These are phyloP conservation scores for Vimba vimba DNA, from an alignment of 2,113 vertebrate species.

Conservation along the genomic window DNA sequence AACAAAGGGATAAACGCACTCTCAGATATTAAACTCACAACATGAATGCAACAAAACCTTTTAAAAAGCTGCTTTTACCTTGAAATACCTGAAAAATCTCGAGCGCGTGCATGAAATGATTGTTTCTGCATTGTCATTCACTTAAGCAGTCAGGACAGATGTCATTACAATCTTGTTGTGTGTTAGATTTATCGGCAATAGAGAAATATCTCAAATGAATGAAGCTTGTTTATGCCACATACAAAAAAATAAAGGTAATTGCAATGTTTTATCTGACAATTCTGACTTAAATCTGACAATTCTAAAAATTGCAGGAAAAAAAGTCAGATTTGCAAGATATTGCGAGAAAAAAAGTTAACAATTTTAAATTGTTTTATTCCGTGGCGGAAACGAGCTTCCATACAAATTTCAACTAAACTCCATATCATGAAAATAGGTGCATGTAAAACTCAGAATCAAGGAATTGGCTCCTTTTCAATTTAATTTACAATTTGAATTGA, in stretches of 20 bases:
- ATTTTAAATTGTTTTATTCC: too few relatives aligned
- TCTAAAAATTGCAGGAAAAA: too few relatives aligned
- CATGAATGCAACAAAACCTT: neutral
- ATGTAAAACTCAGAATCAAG: neutral
- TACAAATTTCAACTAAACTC: too few relatives aligned
- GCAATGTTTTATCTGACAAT: too few relatives aligned
- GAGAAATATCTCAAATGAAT: neutral
- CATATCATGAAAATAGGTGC: neutral
- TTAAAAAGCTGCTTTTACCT: neutral
- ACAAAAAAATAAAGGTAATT: too few relatives aligned
- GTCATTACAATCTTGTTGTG: neutral
- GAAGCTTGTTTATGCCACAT: too few relatives aligned
- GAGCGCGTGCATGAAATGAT: neutral
- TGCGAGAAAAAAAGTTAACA: too few relatives aligned
- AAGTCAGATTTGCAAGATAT: too few relatives aligned
- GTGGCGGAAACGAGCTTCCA: too few relatives aligned
- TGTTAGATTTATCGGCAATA: neutral
- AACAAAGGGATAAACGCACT: neutral
- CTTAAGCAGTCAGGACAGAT: neutral
- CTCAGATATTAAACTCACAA: neutral
- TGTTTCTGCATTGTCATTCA: neutral
- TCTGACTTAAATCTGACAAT: too few relatives aligned
- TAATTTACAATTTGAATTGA: neutral
- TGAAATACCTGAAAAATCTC: neutral
- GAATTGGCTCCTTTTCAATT: neutral